Evolutionary conservation across 2,797 vertebrate species (phyloP).

Genomic region (Sphaeramia orbicularis): DNA sequence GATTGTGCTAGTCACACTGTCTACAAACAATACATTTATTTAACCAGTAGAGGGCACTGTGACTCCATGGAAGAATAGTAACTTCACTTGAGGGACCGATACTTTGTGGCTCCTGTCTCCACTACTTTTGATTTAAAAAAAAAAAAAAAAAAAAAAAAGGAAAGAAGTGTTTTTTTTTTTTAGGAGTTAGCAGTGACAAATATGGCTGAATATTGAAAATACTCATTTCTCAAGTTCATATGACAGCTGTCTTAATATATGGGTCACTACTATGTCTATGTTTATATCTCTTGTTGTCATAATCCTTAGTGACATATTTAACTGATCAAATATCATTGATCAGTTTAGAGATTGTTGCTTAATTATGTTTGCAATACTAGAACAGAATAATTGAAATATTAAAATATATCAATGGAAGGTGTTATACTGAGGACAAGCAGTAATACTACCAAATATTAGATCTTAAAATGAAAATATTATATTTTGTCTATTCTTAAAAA

Average conservation of each 20-base stretch:
- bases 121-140: neutral
- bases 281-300: neutral
- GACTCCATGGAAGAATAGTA: slow-evolving; percentile 68
- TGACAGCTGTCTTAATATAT: neutral
- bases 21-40: slow-evolving; percentile 40
- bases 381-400: neutral
- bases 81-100: slow-evolving; percentile 1
- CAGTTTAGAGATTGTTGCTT: too few species aligned
- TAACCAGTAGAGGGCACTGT: slow-evolving; percentile 84
- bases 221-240: neutral
- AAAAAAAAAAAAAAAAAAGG: neutral
- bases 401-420: neutral
- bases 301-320: neutral
- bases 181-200: neutral
- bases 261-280: neutral
- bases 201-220: neutral
- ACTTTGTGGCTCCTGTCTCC: slow-evolving; percentile 53
- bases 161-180: neutral
- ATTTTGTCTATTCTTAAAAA: neutral
- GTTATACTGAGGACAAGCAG: neutral
- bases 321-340: neutral
- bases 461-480: neutral
- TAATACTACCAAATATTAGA: neutral
- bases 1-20: slow-evolving; percentile 6
- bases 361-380: too few species aligned